Evolutionary conservation across 2,888 invertebrate genomes (phyloP).

Genomic region (Athalia rosae): DNA sequence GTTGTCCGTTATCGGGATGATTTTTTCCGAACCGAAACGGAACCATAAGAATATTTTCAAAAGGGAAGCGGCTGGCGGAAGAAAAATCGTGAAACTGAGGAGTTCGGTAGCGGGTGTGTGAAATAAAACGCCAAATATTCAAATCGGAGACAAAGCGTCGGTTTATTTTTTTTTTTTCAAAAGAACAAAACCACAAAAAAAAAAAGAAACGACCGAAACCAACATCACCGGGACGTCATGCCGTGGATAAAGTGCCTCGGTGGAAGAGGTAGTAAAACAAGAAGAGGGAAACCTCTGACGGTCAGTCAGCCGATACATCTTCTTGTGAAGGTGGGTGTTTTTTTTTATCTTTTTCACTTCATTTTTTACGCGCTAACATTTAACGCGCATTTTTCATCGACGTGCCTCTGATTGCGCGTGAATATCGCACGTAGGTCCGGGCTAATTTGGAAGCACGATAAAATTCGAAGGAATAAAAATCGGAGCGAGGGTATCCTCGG

Average conservation of each 20-base stretch:
- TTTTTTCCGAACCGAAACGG: background rate
- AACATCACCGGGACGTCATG: slow-evolving; percentile 58
- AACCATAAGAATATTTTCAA: background rate
- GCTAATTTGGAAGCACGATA: too few species aligned
- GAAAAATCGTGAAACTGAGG: too few species aligned
- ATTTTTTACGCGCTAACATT: background rate
- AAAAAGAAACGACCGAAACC: background rate
- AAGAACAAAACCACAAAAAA: background rate
- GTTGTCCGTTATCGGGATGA: background rate
- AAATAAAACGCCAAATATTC: too few species aligned
- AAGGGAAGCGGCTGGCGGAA: background rate
- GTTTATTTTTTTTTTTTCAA: too few species aligned
- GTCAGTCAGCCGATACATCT: slow-evolving; percentile 73
- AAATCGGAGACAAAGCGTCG: too few species aligned
- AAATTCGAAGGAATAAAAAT: too few species aligned
- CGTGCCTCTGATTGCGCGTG: too few species aligned
- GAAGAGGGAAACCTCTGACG: slow-evolving; percentile 70
- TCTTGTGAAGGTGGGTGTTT: slow-evolving; percentile 70
- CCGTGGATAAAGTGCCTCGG: slow-evolving; percentile 73
- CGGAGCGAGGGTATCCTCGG: too few species aligned
- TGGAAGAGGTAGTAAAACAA: slow-evolving; percentile 67
- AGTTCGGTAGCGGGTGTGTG: too few species aligned
- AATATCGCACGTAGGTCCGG: too few species aligned
- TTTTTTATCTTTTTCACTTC: background rate
- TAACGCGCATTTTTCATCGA: too few species aligned